phyloP scores from a whole-genome alignment of 2,113 vertebrate species.

The Formicarius rufipectus region DNA sequence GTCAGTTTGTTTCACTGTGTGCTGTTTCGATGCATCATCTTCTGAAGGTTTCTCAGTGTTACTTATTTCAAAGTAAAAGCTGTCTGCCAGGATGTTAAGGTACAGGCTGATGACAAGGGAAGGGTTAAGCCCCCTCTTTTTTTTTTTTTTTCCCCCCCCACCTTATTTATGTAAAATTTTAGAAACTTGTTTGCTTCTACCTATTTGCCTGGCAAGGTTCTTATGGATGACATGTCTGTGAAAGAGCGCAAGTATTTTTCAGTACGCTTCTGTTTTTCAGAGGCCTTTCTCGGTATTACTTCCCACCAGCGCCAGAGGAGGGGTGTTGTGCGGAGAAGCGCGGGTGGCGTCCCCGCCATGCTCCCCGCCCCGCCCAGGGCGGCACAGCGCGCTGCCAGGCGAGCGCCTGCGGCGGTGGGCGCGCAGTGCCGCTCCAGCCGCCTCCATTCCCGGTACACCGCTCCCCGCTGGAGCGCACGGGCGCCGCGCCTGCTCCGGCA shows the following conservation, averaged over 20 bases:
- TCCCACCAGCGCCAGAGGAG: rapidly evolving
- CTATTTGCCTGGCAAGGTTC: background rate
- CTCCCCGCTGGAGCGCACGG: background rate
- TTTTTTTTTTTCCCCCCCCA: too few species aligned
- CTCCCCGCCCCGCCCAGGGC: background rate
- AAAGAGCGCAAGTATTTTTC: background rate
- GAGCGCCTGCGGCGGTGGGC: background rate
- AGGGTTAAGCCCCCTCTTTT: background rate
- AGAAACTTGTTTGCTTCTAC: background rate
- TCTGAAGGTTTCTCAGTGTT: background rate
- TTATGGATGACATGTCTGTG: background rate
- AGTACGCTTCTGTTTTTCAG: background rate
- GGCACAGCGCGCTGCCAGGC: background rate
- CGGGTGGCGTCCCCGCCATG: rapidly evolving
- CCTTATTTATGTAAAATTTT: background rate
- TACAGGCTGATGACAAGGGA: background rate
- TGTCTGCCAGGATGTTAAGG: background rate
- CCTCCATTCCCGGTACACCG: rapidly evolving
- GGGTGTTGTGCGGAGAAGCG: rapidly evolving
- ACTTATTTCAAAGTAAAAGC: background rate
- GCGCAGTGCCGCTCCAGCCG: background rate
- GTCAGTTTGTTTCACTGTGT: background rate
- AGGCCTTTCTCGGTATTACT: too few species aligned
- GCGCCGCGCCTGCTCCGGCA: background rate
- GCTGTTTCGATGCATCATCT: background rate